A percentile compares a stretch with the other conserved stretches of the same genome.
Evolutionary conservation across 2,113 vertebrate species (phyloP).

Genomic region (Albula goreensis): DNA sequence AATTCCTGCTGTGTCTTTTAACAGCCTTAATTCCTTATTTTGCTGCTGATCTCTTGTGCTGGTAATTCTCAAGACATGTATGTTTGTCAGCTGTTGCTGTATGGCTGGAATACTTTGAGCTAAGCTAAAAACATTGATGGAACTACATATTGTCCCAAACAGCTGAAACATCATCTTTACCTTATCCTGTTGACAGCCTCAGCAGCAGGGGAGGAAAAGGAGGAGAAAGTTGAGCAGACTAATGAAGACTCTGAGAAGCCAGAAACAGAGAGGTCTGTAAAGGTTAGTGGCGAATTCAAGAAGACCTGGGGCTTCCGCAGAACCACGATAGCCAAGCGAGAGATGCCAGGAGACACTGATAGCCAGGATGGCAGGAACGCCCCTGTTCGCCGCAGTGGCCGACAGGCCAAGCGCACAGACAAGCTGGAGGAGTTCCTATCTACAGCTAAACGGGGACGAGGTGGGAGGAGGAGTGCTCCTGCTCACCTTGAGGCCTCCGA

Average conservation of each 20-base stretch:
- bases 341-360: slow-evolving; percentile 77
- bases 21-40: not conserved
- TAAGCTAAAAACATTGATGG: not conserved
- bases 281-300: slow-evolving; percentile 78
- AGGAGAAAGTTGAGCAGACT: slow-evolving; percentile 51
- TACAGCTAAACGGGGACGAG: slow-evolving; percentile 77
- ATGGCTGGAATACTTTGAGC: not conserved
- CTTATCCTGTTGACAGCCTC: slow-evolving; percentile 51
- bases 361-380: slow-evolving; percentile 69
- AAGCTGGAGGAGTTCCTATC: slow-evolving; percentile 92
- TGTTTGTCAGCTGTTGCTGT: not conserved
- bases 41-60: not conserved
- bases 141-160: not conserved
- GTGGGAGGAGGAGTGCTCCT: slow-evolving; percentile 66
- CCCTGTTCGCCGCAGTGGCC: slow-evolving; percentile 84
- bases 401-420: slow-evolving; percentile 90
- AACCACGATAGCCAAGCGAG: slow-evolving; percentile 88
- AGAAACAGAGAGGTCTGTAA: slow-evolving; percentile 67
- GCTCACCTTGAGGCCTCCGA: slow-evolving; percentile 81
- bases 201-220: slow-evolving; percentile 65
- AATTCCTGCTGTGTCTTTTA: not conserved
- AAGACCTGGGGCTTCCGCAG: slow-evolving; percentile 90
- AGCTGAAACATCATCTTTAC: not conserved
- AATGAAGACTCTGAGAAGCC: slow-evolving; percentile 61
- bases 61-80: not conserved